A percentile compares a stretch with the other conserved stretches of the same genome.
Conservation (phyloP, 2,888 invertebrate species). For the Drosophila neonasuta region DNA sequence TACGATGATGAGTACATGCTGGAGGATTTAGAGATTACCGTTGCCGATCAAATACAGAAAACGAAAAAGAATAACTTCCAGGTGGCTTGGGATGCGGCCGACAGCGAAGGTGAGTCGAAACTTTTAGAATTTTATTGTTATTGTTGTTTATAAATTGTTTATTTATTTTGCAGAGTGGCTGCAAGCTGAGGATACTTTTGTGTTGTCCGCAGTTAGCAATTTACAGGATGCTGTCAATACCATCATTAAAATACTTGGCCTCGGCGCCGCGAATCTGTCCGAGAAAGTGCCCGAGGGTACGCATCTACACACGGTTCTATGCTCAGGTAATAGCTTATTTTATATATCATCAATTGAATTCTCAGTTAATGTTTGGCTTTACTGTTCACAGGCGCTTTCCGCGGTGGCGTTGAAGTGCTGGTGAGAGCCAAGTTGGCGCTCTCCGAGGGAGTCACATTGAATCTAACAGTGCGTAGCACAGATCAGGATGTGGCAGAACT, state of each 20-base stretch:
- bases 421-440: conserved; percentile 91
- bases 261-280: conserved; percentile 92
- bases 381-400: conserved; percentile 87
- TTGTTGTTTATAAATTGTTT: not conserved
- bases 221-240: conserved; percentile 93
- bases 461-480: conserved; percentile 93
- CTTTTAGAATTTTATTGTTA: not conserved
- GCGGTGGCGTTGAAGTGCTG: conserved; percentile 94
- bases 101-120: conserved; percentile 82
- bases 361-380: not conserved
- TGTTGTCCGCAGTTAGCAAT: conserved; percentile 89
- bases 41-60: conserved; percentile 93
- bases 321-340: conserved; percentile 85
- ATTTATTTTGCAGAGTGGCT: conserved; percentile 80
- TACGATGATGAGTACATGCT: conserved; percentile 98
- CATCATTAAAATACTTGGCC: conserved; percentile 90
- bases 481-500: conserved; percentile 93
- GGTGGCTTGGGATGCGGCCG: conserved; percentile 90
- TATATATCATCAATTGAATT: not conserved
- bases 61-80: conserved; percentile 90
- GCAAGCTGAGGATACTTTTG: conserved; percentile 96
- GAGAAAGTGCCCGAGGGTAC: conserved; percentile 93
- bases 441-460: conserved; percentile 94
- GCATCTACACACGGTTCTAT: conserved; percentile 89
- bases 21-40: conserved; percentile 94